Evolutionary conservation across 2,113 vertebrate genomes (phyloP).

Genomic region (Hemiprocne comata): DNA sequence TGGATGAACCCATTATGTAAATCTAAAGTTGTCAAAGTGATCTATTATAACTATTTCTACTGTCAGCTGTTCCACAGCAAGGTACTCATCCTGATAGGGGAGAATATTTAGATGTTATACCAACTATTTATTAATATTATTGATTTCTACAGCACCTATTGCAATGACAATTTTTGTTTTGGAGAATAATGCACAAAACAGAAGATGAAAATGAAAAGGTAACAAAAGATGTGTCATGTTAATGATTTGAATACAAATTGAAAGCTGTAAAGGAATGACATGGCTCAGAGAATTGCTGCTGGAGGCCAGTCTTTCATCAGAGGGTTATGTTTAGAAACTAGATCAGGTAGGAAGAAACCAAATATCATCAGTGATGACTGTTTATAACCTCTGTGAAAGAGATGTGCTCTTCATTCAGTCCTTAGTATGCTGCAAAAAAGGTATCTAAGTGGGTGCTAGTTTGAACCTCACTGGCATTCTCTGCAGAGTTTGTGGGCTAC

Average conservation of each 20-base stretch:
- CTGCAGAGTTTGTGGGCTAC: background rate
- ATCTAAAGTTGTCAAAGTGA: slow-evolving; percentile 62
- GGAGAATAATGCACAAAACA: background rate
- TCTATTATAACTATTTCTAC: slow-evolving; percentile 55
- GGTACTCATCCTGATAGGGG: background rate
- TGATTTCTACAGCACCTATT: slow-evolving; percentile 6
- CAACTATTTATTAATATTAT: slow-evolving; percentile 23
- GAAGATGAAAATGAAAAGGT: slow-evolving; percentile 25
- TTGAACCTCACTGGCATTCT: background rate
- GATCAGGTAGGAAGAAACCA: background rate
- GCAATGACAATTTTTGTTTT: background rate
- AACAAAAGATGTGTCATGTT: background rate
- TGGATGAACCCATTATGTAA: slow-evolving; percentile 49
- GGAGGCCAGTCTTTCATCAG: slow-evolving; percentile 12
- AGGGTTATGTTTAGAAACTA: slow-evolving; percentile 7
- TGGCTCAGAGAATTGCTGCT: background rate
- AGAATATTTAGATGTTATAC: slow-evolving; percentile 1
- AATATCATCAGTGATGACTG: background rate
- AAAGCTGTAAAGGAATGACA: background rate
- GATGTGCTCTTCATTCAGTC: background rate
- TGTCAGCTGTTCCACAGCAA: slow-evolving; percentile 46
- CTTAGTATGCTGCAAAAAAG: background rate
- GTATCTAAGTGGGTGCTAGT: background rate
- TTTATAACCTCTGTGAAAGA: background rate
- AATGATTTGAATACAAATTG: background rate